Percentiles rank a stretch among this genome's conserved stretches.
Evolutionary conservation across 2,888 invertebrate species (phyloP).

Genomic region (Ellobium chinense): DNA sequence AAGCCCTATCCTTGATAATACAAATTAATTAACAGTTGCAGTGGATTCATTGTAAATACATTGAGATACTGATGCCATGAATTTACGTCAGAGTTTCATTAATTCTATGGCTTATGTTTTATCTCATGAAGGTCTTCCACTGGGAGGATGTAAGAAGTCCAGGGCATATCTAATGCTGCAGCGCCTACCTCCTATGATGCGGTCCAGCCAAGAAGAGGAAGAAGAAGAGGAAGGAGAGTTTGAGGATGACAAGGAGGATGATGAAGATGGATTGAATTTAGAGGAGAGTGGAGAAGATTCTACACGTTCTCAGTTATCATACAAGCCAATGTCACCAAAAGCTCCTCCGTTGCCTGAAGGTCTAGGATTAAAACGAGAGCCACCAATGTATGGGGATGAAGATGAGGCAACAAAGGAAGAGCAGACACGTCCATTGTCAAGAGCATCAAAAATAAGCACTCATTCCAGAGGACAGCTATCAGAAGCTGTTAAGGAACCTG

Average conservation of each 20-base stretch:
- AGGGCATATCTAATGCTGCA: conserved; percentile 67
- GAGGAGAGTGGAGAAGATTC: conserved; percentile 46
- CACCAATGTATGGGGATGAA: conserved; percentile 52
- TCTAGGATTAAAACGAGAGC: conserved; percentile 61
- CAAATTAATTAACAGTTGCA: too few relatives aligned
- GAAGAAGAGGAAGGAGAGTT: conserved; percentile 58
- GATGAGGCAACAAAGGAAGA: conserved; percentile 15
- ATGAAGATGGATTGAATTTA: conserved; percentile 24
- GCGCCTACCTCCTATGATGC: conserved; percentile 56
- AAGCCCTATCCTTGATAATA: too few relatives aligned
- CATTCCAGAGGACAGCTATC: conserved; percentile 1
- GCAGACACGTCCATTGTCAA: conserved; percentile 5
- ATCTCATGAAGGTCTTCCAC: conserved; percentile 73
- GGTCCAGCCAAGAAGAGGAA: conserved; percentile 59
- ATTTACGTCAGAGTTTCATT: too few relatives aligned
- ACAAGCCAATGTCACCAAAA: conserved; percentile 75
- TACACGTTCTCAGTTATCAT: conserved; percentile 72
- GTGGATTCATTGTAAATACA: too few relatives aligned
- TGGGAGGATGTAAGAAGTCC: conserved; percentile 72
- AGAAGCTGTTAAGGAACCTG: background rate
- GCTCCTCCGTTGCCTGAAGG: conserved; percentile 74
- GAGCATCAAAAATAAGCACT: background rate
- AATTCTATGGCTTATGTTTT: too few relatives aligned
- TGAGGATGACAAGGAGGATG: conserved; percentile 53
- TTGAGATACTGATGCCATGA: too few relatives aligned